A percentile compares a stretch with the other conserved stretches of the same genome.
These are phyloP conservation scores for Drosophila rellima DNA, from an alignment of 2,888 invertebrate genomes.

Conservation along the genomic window DNA sequence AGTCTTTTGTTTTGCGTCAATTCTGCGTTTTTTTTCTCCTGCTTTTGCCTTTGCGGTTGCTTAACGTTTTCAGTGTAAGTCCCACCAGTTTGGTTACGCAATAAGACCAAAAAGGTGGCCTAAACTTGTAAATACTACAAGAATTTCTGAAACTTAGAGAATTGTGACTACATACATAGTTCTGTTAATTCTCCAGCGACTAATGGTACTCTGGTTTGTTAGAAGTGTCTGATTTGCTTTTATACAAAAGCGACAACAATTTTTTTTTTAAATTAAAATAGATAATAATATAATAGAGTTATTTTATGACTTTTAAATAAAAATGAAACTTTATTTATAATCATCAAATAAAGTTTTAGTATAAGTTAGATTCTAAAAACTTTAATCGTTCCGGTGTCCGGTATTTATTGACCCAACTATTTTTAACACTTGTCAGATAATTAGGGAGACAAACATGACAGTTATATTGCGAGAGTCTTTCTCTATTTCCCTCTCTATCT, in stretches of 20 bases:
- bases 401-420: background rate
- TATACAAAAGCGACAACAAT: too few species aligned
- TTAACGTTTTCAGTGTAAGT: conserved; percentile 14
- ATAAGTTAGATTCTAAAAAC: too few species aligned
- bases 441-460: conserved; percentile 4
- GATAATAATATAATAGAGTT: too few species aligned
- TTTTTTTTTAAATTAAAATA: too few species aligned
- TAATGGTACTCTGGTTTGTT: too few species aligned
- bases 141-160: background rate
- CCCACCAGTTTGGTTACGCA: conserved; percentile 16
- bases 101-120: conserved; percentile 1
- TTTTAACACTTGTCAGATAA: conserved; percentile 7
- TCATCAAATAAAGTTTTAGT: too few species aligned
- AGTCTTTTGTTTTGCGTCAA: conserved; percentile 56
- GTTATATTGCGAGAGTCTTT: background rate
- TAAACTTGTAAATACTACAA: background rate
- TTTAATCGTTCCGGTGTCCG: background rate
- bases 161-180: background rate
- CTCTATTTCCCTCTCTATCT: background rate
- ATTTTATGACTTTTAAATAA: too few species aligned
- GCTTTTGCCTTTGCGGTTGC: conserved; percentile 8
- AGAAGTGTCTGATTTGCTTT: too few species aligned
- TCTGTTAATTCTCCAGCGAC: too few species aligned
- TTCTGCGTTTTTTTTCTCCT: background rate
- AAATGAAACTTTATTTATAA: too few species aligned